A percentile compares a stretch with the other conserved stretches of the same genome.
Evolutionary conservation across 1,140 invertebrate species (phyloP).

Genomic region (Coptotermes formosanus): DNA sequence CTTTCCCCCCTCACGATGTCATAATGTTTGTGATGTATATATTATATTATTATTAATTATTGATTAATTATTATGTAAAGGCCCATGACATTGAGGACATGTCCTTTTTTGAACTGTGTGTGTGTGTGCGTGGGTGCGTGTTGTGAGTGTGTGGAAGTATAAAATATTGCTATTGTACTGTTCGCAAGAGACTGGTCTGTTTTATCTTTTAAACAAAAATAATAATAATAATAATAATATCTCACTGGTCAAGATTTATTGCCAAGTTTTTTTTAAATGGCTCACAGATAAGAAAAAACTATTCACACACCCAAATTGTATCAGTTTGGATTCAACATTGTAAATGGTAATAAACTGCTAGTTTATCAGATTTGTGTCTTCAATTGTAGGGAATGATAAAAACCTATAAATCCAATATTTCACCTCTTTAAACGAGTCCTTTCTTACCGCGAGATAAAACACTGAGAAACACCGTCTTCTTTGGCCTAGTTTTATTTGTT

Average conservation of each 20-base stretch:
- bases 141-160: constrained; percentile 24
- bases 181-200: constrained; percentile 35
- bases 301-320: constrained; percentile 37
- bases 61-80: constrained; percentile 31
- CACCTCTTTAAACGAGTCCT: too few species aligned
- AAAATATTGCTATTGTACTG: constrained; percentile 32
- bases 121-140: constrained; percentile 27
- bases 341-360: constrained; percentile 43
- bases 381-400: not conserved
- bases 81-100: constrained; percentile 35
- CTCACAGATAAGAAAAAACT: constrained; percentile 31
- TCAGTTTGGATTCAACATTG: constrained; percentile 40
- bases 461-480: too few species aligned
- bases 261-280: constrained; percentile 32
- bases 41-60: constrained; percentile 33
- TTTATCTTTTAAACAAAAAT: constrained; percentile 33
- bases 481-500: too few species aligned
- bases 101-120: constrained; percentile 32
- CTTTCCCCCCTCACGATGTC: constrained; percentile 20
- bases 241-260: constrained; percentile 27
- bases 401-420: too few species aligned
- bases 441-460: too few species aligned
- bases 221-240: not conserved
- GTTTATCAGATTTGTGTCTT: constrained; percentile 39
- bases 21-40: constrained; percentile 31